Base-by-base conservation (phyloP, 2,113 vertebrate species). In the Tragelaphus scriptus region DNA sequence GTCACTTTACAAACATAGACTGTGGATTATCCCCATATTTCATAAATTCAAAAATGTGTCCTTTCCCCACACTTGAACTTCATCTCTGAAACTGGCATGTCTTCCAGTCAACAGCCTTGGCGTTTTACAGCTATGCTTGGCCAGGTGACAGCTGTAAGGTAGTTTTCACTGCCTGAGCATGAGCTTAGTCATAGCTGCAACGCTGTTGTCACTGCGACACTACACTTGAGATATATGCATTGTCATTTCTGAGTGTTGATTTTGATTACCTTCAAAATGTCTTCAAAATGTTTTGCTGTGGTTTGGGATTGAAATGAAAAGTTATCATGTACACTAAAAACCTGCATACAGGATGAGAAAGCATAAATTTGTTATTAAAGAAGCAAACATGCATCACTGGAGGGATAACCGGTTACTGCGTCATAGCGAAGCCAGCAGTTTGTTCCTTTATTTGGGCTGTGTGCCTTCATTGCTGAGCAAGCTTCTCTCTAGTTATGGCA, bases 221-320 rank as follows among this genome's bases (percentile, higher is more conserved):
- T 9, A 58, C 17, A 49, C 58, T 93, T 30, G 75, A 95, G 47
- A 51, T 87, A 30, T 0, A 2, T 4, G n/a, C 26, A 26, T 6
- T 92, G 19, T 23, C 65, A 16, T 81, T 86, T 93, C 58, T 51
- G 47, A 30, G 12, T 61, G 65, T 36, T 96, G 30, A 84, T 5
- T 88, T 61, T 79, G 63, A 68, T 53, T 61, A 86, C 4, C 36
- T 93, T 80, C 55, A 91, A 80, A 65, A 93, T 56, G 12, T 86
- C 40, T 90, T 94, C 47, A 92, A 77, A 92, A 59, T 49, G 58
- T 82, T 96, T 88, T 40, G 75, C 36, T 58, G 11, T 75, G 55
- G 90, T 40, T 90, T 91, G 90, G 53, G 91, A 91, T 26, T 79
- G 23, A 96, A 95, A 90, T 80, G 51, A 87, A 92, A 93, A 94